Percentiles rank a stretch among this genome's conserved stretches.
phyloP scores from a whole-genome alignment of 2,113 vertebrate genomes.

The Mugil cephalus region DNA sequence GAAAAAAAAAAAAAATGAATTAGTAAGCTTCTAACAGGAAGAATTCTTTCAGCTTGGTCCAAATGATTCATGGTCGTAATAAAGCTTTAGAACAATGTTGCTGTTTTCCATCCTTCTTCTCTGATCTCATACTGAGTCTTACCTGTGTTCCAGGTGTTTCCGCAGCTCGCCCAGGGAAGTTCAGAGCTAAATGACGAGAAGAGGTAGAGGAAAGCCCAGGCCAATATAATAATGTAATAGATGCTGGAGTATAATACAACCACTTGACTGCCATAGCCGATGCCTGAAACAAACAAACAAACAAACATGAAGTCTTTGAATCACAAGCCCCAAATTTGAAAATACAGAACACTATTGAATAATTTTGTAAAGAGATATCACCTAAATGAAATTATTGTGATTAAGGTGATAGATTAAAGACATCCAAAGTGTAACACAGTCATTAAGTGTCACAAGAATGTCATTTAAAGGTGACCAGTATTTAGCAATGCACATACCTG shows the following conservation, averaged over 20 bases:
- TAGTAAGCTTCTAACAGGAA: background rate
- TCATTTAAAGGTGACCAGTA: too few species aligned
- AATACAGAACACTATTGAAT: background rate
- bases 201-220: slow-evolving; percentile 98
- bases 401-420: too few species aligned
- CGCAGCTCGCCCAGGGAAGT: slow-evolving; percentile 92
- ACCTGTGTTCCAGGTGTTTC: slow-evolving; percentile 95
- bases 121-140: slow-evolving; percentile 2
- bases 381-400: too few species aligned
- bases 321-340: background rate
- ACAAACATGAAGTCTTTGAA: background rate
- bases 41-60: background rate
- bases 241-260: slow-evolving; percentile 84
- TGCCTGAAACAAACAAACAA: slow-evolving; percentile 67
- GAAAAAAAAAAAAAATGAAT: too few species aligned
- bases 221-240: slow-evolving; percentile 94
- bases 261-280: slow-evolving; percentile 83
- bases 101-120: background rate
- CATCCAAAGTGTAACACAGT: too few species aligned
- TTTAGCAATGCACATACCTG: too few species aligned
- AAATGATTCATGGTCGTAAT: background rate
- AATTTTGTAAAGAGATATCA: background rate
- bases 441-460: too few species aligned
- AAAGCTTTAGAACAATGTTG: background rate
- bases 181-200: slow-evolving; percentile 91